Conservation (phyloP, 2,797 vertebrate genomes). For the Smutsia gigantea region DNA sequence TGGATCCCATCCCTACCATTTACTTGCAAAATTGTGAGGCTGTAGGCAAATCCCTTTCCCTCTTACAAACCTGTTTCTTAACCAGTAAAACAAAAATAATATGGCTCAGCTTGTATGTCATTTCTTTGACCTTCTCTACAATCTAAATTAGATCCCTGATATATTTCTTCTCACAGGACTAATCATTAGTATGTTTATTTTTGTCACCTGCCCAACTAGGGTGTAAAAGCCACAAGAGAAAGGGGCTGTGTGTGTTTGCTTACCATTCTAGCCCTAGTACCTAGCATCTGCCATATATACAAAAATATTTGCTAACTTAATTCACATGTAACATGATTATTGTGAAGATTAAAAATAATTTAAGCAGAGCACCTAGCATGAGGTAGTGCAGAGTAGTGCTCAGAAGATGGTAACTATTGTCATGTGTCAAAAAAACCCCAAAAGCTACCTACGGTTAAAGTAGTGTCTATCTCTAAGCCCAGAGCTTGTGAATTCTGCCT, state of each 20-base stretch:
- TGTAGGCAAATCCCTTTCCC: background rate
- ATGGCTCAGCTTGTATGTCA: background rate
- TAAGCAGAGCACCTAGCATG: background rate
- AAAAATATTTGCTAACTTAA: background rate
- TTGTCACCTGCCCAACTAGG: background rate
- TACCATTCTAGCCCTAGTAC: background rate
- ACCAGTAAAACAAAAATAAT: constrained; percentile 38
- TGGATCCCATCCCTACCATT: constrained; percentile 7
- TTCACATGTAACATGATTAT: background rate
- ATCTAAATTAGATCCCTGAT: constrained; percentile 33
- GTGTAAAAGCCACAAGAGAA: background rate
- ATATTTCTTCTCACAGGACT: background rate
- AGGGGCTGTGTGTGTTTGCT: background rate
- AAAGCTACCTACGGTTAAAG: background rate
- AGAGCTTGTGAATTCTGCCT: constrained; percentile 41
- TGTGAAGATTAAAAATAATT: constrained; percentile 49
- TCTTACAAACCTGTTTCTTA: constrained; percentile 46
- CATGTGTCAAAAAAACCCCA: background rate
- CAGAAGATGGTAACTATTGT: background rate
- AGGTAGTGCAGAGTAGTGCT: background rate
- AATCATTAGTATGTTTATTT: background rate
- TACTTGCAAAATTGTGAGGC: background rate
- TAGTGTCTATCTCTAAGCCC: background rate
- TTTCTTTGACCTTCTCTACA: constrained; percentile 2
- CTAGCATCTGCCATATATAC: background rate